Base-by-base conservation (phyloP, 2,113 vertebrate genomes). In the Aspidoscelis tigris region DNA sequence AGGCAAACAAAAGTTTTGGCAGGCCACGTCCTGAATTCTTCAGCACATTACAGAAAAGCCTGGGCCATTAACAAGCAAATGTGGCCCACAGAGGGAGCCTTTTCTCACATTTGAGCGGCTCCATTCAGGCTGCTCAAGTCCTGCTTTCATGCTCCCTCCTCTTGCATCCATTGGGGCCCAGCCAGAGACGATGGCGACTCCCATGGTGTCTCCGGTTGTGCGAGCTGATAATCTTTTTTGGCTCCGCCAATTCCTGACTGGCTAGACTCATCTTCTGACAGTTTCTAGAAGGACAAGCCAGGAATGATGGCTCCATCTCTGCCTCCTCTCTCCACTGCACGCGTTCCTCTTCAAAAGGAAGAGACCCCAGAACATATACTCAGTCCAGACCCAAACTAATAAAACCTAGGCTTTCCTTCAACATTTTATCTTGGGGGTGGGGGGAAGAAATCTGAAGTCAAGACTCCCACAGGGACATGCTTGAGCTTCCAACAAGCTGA, bases 401-500 rank as follows among this genome's bases (percentile, higher is more conserved):
- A 78, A 78, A 79, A 72, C 11, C 78, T 18, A 39, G 72, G 41
- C 53, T 21, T 64, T 14, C 83, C 69, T 39, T 61, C 39, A 5
- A 2, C 39, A 43, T 80, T 24, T 3, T 76, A 47, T 14, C 41
- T 75, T 26, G 11, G 58, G 58, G 55, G 10, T 11, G 3, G 10
- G 10, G 14, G 10, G 10, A 16, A 14, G 10, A 16, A 44, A 75
- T 12, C 43, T 58, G 39, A 50, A 79, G 55, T 55, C n/a, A 10
- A 66, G 69, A 53, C 83, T 80, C 77, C 70, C 83, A 74, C 69
- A 78, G 70, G 58, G 77, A 78, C n/a, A 80, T 53, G 9, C n/a
- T 64, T 80, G 76, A n/a, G 55, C 83, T 85, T 85, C 43, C 83
- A 85, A 80, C 55, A 85, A 79, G 70, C 83, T 85, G 83, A 80